Percentiles rank a stretch among this genome's conserved stretches.
Conservation (phyloP, 2,888 invertebrate species). For the Tuta absoluta region DNA sequence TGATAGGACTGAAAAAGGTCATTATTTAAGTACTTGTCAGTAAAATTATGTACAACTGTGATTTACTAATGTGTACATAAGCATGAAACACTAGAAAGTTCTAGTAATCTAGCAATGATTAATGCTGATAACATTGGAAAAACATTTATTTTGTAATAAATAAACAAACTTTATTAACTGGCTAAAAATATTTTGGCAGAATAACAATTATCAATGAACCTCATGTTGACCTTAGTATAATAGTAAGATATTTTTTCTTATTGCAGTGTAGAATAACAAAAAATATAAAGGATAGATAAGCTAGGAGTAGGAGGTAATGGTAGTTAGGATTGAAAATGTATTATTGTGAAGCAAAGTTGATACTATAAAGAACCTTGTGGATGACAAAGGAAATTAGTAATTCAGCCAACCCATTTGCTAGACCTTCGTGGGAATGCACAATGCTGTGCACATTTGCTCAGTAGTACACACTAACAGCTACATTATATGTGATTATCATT, state of each 20-base stretch:
- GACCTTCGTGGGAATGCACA: slow-evolving; percentile 24
- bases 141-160: background rate
- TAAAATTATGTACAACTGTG: slow-evolving; percentile 1
- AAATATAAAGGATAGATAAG: background rate
- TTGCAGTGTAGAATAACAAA: background rate
- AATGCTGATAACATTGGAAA: background rate
- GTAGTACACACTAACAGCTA: background rate
- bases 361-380: slow-evolving; percentile 27
- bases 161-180: background rate
- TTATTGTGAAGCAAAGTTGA: slow-evolving; percentile 5
- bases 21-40: background rate
- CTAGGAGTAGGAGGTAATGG: background rate
- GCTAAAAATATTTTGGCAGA: slow-evolving; percentile 43
- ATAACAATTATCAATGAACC: slow-evolving; percentile 43
- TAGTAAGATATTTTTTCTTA: slow-evolving; percentile 23
- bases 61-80: background rate
- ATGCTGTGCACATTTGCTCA: slow-evolving; percentile 2
- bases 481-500: slow-evolving; percentile 35
- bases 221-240: slow-evolving; percentile 41
- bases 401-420: slow-evolving; percentile 23
- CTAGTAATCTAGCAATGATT: background rate
- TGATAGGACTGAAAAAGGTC: background rate
- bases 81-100: background rate
- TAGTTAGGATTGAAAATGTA: background rate
- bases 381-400: slow-evolving; percentile 32